Base-by-base conservation (phyloP, 2,888 invertebrate species). In the Nomada fabriciana region DNA sequence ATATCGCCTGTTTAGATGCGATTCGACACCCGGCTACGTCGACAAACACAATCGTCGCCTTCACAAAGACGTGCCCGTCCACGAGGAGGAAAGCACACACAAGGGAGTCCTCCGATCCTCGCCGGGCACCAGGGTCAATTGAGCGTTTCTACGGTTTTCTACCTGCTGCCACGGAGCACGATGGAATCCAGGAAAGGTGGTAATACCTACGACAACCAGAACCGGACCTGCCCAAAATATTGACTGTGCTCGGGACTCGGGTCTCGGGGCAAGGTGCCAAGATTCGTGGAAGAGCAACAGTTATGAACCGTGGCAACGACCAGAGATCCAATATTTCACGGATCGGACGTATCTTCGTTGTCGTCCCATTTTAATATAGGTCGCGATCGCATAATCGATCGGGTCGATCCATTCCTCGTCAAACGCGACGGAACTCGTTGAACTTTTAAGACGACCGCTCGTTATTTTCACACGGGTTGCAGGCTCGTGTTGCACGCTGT, bases 211-310 rank as follows among this genome's bases (percentile, higher is more conserved):
- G 69, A 73, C 80, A 84, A 88, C 65, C 73, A 76, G 76, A 77
- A 81, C 64, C 85, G 81, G 65, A 82, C 82, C 70, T 80, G 82
- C 79, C 83, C 76, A 87, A 89, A 90, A 90, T 90, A 89, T 89
- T 89, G 89, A 90, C 90, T 76, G 69, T 82, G 68, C 73, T 68
- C 67, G 10, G 64, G 60, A 36, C 57, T 59, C 68, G 36, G 36
- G 36, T 5, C 36, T 36, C 36, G 23, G 61, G 87, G 84, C 84
- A 84, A 77, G 53, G 64, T 84, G 86, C 86, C 88, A 88, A 80
- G 20, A 2, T 42, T 72, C 72, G 82, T 47, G 61, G 53, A 64
- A 73, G 60, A 76, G 87, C 87, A 87, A 87, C 85, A 88, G 86
- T 86, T 88, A 85, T 64, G 64, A 76, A 55, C 68, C 55, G 13